Percentiles rank a stretch among this genome's conserved stretches.
Evolutionary conservation across 1,140 invertebrate genomes (phyloP).

Genomic region (Rhopalosiphum maidis): DNA sequence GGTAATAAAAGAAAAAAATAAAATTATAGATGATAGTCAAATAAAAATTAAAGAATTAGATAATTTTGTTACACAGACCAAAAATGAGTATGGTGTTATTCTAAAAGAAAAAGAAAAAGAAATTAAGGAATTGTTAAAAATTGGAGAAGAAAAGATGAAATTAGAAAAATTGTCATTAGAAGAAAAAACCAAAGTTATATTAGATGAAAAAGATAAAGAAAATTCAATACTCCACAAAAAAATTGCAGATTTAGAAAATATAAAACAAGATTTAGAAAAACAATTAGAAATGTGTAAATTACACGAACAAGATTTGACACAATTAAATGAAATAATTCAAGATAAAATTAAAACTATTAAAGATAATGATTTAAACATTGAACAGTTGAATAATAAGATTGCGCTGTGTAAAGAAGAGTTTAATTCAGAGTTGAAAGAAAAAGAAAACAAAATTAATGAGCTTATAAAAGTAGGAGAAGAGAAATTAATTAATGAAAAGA

Average conservation of each 20-base stretch:
- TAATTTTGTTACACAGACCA: neutral
- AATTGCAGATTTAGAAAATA: slow-evolving; percentile 30
- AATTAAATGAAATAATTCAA: slow-evolving; percentile 1
- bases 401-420: neutral
- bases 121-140: slow-evolving; percentile 25
- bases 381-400: neutral
- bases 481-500: slow-evolving; percentile 2
- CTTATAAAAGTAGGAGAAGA: neutral
- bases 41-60: slow-evolving; percentile 24
- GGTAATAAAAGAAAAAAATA: neutral
- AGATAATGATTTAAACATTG: neutral
- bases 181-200: neutral
- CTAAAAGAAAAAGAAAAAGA: slow-evolving; percentile 40
- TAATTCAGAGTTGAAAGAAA: neutral
- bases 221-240: neutral
- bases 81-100: neutral
- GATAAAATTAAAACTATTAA: slow-evolving; percentile 33
- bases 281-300: neutral
- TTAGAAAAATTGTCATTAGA: neutral
- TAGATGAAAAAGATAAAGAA: slow-evolving; percentile 36
- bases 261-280: neutral
- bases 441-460: neutral
- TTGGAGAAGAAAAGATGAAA: slow-evolving; percentile 11
- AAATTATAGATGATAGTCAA: slow-evolving; percentile 25
- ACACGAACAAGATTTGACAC: neutral